Base-by-base conservation (phyloP, 2,888 invertebrate genomes). In the Hyposoter dolosus region DNA sequence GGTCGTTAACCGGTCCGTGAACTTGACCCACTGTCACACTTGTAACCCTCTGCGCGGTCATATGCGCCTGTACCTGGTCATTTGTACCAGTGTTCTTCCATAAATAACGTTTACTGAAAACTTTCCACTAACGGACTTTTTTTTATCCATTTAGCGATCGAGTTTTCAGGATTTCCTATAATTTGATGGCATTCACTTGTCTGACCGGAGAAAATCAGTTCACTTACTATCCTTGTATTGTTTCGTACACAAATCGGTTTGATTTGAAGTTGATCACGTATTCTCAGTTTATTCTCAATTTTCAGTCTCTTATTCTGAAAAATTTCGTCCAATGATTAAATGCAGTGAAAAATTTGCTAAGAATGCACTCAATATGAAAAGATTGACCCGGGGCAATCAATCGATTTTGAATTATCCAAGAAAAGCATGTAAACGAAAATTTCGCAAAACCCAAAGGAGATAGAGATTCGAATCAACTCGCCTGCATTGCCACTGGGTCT, bases 11-110 rank as follows among this genome's bases (percentile, higher is more conserved):
- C 90, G 85, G 83, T 69, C 74, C 86, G 90, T 88, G 90, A 92
- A 93, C 93, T 93, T 93, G 93, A 92, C 93, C 93, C 82, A 93
- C 91, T 92, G 90, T 92, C 90, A 91, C 89, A 91, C 91, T 91
- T 91, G 91, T 78, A 84, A 76, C 81, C 83, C 83, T 82, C 68
- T 53, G 23, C 56, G 65, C 84, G 79, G 74, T 86, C 82, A 77
- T 80, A 81, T 78, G 84, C 47, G 60, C 47, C 77, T 60, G 40
- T 68, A 71, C 72, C n/a, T 40, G 71, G 32, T 50, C 32, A 7
- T 53, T 43, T 50, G 53, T n/a, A 15, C 32, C 53, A n/a, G 71
- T 71, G 35, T 71, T 45, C 17, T n/a, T 77, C 40, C 78, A 28
- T 45, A 23, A 40, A 78, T 45, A 43, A 43, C 35, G 19, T n/a